phyloP scores from a whole-genome alignment of 2,113 vertebrate genomes.

The Peucedramus taeniatus region DNA sequence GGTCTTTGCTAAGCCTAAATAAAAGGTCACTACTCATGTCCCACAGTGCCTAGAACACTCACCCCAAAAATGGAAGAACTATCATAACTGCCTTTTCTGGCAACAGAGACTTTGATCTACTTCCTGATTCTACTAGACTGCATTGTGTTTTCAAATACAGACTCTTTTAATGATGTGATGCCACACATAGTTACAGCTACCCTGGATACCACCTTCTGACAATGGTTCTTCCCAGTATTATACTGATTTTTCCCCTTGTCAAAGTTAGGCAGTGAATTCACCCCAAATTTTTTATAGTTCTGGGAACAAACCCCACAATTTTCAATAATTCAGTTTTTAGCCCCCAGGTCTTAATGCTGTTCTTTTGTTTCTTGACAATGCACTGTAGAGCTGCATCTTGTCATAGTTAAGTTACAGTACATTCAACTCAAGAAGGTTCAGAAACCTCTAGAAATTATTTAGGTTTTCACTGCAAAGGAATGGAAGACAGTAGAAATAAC shows the following conservation, averaged over 20 bases:
- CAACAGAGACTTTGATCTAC: not conserved
- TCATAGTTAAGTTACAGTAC: not conserved
- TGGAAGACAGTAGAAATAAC: not conserved
- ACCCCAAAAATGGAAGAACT: not conserved
- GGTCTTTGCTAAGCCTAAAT: not conserved
- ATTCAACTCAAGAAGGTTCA: not conserved
- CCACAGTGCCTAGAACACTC: not conserved
- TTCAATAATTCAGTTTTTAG: not conserved
- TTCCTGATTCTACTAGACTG: not conserved
- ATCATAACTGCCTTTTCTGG: not conserved
- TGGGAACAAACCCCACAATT: not conserved
- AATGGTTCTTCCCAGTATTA: not conserved
- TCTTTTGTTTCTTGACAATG: not conserved
- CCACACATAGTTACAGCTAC: not conserved
- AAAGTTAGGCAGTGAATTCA: not conserved
- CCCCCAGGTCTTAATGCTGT: not conserved
- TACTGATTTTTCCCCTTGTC: not conserved
- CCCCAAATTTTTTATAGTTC: not conserved
- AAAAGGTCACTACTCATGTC: not conserved
- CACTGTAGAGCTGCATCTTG: not conserved
- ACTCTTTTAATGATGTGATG: not conserved
- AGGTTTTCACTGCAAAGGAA: not conserved
- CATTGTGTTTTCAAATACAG: not conserved
- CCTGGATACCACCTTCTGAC: not conserved
- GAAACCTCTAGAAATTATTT: not conserved